These are phyloP conservation scores for Squalus acanthias DNA, from an alignment of 2,797 vertebrate genomes.

Conservation along the genomic window DNA sequence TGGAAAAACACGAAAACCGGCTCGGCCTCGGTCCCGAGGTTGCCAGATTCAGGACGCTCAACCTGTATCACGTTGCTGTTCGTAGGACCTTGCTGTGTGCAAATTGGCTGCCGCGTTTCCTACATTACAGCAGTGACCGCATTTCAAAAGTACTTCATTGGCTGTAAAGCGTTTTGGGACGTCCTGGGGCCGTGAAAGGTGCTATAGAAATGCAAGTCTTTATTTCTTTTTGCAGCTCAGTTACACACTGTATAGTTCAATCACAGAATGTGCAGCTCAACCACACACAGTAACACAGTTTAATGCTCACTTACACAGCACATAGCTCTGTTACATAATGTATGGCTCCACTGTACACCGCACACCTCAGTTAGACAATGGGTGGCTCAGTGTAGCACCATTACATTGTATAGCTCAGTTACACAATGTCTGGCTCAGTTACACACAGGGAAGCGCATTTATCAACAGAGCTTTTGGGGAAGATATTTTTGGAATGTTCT, in stretches of 20 bases:
- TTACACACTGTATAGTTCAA: neutral
- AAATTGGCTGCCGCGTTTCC: neutral
- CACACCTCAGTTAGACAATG: neutral
- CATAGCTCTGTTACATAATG: neutral
- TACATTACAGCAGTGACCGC: neutral
- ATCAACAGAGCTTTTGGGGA: neutral
- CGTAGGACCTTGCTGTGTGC: neutral
- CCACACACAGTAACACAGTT: neutral
- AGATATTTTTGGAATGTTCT: neutral
- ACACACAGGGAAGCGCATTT: neutral
- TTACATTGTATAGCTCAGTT: neutral
- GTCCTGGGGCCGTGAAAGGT: neutral
- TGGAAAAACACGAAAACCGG: too few species aligned
- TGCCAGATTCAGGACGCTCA: too few species aligned
- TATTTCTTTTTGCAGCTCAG: neutral
- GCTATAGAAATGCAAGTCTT: neutral
- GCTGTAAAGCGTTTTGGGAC: neutral
- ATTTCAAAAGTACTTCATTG: neutral
- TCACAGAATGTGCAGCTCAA: neutral
- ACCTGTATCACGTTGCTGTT: neutral
- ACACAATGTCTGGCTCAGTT: neutral
- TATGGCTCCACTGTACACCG: neutral
- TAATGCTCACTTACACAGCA: neutral
- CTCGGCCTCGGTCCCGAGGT: too few species aligned
- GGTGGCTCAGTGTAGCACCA: neutral